Evolutionary conservation across 2,113 vertebrate species (phyloP).

Genomic region (Caracal caracal): DNA sequence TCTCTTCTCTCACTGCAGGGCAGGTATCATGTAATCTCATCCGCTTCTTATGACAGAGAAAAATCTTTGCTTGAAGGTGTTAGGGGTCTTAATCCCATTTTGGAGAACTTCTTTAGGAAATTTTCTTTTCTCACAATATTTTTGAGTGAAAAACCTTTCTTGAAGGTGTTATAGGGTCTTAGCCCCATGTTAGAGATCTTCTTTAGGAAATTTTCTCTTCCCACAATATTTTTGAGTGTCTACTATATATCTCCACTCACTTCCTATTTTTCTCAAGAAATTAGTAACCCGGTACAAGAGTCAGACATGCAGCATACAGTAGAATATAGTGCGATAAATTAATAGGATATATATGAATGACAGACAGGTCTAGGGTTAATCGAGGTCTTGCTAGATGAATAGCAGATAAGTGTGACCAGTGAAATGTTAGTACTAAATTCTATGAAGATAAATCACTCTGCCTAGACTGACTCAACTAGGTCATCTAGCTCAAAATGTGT

Average conservation of each 20-base stretch:
- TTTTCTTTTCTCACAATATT: background rate
- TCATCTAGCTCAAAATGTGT: background rate
- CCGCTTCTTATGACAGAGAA: background rate
- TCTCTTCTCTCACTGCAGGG: background rate
- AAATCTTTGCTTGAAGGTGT: background rate
- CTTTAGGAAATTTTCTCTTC: background rate
- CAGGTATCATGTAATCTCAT: background rate
- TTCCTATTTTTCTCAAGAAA: background rate
- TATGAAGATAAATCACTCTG: background rate
- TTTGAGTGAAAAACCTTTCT: background rate
- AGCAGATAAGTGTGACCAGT: background rate
- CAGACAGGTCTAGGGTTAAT: background rate
- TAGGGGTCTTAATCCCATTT: background rate
- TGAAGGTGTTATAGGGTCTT: background rate
- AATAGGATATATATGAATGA: background rate
- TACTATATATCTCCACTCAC: background rate
- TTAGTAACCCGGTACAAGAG: background rate
- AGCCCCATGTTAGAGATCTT: background rate
- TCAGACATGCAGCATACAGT: background rate
- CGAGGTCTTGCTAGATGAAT: background rate
- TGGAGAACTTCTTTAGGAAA: background rate
- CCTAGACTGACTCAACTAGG: background rate
- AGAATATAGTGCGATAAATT: background rate
- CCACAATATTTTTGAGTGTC: background rate
- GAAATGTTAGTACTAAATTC: background rate